A percentile compares a stretch with the other conserved stretches of the same genome.
Conservation (phyloP, 2,888 invertebrate species). For the Conus canariensis region DNA sequence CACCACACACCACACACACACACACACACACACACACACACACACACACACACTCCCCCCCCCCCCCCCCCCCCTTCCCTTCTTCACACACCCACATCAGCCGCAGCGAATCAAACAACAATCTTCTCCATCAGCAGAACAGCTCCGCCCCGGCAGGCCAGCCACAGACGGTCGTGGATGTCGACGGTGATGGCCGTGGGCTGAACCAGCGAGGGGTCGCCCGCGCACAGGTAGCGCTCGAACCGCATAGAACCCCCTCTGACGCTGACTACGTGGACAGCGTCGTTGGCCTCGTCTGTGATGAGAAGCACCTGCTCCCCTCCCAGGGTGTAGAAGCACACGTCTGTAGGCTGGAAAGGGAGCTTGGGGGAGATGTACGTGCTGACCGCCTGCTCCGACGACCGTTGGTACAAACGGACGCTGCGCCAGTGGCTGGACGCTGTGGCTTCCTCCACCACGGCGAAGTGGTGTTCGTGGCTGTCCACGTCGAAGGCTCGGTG, state of each 20-base stretch:
- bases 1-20: too few relatives aligned
- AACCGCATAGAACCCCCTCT: background rate
- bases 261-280: slow-evolving; percentile 23
- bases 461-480: slow-evolving; percentile 17
- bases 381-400: background rate
- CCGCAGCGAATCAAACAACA: too few relatives aligned
- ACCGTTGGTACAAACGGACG: background rate
- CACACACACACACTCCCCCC: background rate
- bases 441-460: slow-evolving; percentile 22
- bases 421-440: background rate
- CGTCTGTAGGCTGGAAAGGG: background rate
- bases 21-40: too few relatives aligned
- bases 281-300: slow-evolving; percentile 10
- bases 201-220: slow-evolving; percentile 3
- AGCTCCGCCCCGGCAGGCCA: slow-evolving; percentile 3
- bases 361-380: background rate
- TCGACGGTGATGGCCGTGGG: slow-evolving; percentile 21
- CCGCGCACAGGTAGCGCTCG: background rate
- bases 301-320: background rate
- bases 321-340: background rate
- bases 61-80: background rate
- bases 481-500: slow-evolving; percentile 32
- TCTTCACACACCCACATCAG: background rate
- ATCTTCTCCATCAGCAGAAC: background rate
- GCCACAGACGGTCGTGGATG: background rate